A percentile compares a stretch with the other conserved stretches of the same genome.
These are phyloP conservation scores for Neotragus moschatus DNA, from an alignment of 2,113 vertebrate genomes.

Conservation along the genomic window DNA sequence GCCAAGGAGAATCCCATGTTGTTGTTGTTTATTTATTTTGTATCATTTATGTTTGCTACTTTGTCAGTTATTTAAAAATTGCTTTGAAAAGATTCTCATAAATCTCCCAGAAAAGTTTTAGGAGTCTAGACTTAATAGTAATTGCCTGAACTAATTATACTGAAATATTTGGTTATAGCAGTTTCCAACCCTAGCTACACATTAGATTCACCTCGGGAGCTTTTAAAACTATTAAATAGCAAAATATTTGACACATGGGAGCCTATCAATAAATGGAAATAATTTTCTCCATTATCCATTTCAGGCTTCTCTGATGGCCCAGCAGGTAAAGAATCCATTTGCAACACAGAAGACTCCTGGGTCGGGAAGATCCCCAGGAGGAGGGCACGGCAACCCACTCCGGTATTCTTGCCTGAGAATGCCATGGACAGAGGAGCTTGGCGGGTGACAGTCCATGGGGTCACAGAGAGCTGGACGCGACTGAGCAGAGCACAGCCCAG, in stretches of 20 bases:
- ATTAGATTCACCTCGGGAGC: neutral
- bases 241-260: neutral
- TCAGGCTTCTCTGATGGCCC: neutral
- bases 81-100: neutral
- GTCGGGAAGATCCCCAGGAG: neutral
- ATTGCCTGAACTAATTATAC: neutral
- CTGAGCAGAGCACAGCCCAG: neutral
- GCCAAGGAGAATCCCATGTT: neutral
- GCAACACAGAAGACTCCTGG: neutral
- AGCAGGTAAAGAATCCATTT: neutral
- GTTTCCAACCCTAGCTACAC: neutral
- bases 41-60: neutral
- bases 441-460: neutral
- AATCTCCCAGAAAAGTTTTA: neutral
- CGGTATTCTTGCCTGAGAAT: neutral
- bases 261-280: neutral
- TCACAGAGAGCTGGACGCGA: neutral
- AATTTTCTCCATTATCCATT: neutral
- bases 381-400: neutral
- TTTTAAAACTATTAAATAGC: slow-evolving; percentile 14
- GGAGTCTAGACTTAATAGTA: neutral
- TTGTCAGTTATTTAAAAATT: neutral
- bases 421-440: neutral
- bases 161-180: neutral
- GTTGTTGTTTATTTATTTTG: neutral